phyloP scores from a whole-genome alignment of 2,797 vertebrate species.

The Pipistrellus nathusii region DNA sequence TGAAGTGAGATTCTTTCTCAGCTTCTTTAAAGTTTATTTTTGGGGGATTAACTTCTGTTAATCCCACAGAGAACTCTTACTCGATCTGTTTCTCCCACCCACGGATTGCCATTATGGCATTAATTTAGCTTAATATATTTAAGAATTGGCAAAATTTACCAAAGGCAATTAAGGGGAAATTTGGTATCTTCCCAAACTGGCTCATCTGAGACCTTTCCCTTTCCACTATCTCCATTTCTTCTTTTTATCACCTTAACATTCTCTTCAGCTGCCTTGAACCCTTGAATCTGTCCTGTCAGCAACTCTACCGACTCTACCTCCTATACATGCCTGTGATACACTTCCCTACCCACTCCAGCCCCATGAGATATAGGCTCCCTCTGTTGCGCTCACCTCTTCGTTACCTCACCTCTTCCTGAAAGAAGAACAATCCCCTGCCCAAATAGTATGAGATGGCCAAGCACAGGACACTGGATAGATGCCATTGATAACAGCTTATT shows the following conservation, averaged over 20 bases:
- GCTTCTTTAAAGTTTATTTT: not conserved
- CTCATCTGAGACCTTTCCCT: not conserved
- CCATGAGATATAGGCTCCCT: not conserved
- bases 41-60: not conserved
- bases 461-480: not conserved
- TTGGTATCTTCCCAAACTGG: not conserved
- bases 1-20: not conserved
- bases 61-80: not conserved
- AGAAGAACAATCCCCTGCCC: not conserved
- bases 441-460: not conserved
- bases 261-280: not conserved
- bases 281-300: not conserved
- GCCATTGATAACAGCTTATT: not conserved
- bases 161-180: not conserved
- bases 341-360: not conserved
- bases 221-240: not conserved
- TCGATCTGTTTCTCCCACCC: not conserved
- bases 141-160: not conserved
- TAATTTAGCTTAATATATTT: not conserved
- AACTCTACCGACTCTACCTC: accelerated
- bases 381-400: not conserved
- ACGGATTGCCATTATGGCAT: not conserved
- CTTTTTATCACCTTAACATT: not conserved
- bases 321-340: too few relatives aligned
- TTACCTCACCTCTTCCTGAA: not conserved